These are phyloP conservation scores for Denticeps clupeoides DNA, from an alignment of 2,797 vertebrate genomes.

Conservation along the genomic window DNA sequence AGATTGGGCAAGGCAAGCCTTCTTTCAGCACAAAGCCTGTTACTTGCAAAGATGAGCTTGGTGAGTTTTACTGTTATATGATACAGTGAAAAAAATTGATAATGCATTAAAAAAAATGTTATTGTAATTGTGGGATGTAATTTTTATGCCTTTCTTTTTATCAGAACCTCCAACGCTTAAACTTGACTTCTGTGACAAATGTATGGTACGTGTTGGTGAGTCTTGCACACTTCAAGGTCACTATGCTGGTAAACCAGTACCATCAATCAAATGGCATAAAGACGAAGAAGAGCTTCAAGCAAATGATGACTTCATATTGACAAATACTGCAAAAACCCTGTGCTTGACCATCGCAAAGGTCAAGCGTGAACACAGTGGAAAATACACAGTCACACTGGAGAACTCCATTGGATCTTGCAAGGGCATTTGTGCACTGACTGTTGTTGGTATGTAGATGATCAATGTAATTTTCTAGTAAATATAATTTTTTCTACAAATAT, in stretches of 20 bases:
- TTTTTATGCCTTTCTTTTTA: constrained; percentile 3
- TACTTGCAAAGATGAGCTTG: constrained; percentile 90
- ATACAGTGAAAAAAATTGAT: background rate
- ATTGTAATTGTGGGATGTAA: background rate
- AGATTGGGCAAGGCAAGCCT: constrained; percentile 84
- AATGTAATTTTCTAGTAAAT: background rate
- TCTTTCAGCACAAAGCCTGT: constrained; percentile 95
- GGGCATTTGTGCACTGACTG: constrained; percentile 76
- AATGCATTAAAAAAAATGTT: background rate
- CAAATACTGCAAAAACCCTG: constrained; percentile 67
- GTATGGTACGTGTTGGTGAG: constrained; percentile 83
- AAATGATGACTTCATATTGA: constrained; percentile 66
- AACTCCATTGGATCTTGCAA: constrained; percentile 81
- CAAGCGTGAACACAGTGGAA: constrained; percentile 82
- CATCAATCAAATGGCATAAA: constrained; percentile 80
- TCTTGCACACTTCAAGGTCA: constrained; percentile 74
- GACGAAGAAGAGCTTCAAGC: constrained; percentile 74
- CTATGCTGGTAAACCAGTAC: constrained; percentile 80
- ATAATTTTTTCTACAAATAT: background rate
- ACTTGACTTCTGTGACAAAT: constrained; percentile 83
- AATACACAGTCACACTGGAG: constrained; percentile 76
- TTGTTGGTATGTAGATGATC: constrained; percentile 74
- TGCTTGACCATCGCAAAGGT: constrained; percentile 72
- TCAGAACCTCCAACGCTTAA: constrained; percentile 86
- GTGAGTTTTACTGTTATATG: constrained; percentile 54